Evolutionary conservation across 2,797 vertebrate species (phyloP).

Genomic region (Chelon labrosus): DNA sequence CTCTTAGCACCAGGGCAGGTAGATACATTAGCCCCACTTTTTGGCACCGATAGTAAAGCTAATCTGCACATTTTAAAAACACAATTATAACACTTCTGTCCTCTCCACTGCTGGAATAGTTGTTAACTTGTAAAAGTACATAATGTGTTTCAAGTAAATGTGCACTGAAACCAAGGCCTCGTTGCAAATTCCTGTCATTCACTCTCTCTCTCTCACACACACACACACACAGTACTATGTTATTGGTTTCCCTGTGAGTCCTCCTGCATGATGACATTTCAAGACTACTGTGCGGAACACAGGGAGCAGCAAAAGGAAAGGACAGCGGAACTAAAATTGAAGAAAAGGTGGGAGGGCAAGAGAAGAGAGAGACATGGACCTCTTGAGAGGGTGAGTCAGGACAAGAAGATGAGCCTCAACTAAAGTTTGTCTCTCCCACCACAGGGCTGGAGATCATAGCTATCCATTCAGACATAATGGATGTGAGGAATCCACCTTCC

Average conservation of each 20-base stretch:
- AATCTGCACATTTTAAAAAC: slow-evolving; percentile 29
- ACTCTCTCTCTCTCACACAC: neutral
- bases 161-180: slow-evolving; percentile 20
- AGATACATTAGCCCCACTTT: slow-evolving; percentile 11
- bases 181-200: slow-evolving; percentile 25
- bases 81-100: neutral
- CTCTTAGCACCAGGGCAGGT: slow-evolving; percentile 4
- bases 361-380: slow-evolving; percentile 35
- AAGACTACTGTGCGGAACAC: slow-evolving; percentile 62
- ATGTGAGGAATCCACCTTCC: slow-evolving; percentile 10
- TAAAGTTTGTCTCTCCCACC: slow-evolving; percentile 49
- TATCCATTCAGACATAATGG: slow-evolving; percentile 28
- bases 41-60: neutral
- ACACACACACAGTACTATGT: slow-evolving; percentile 23
- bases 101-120: slow-evolving; percentile 14
- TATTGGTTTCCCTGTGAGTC: slow-evolving; percentile 50
- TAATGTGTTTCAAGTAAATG: slow-evolving; percentile 15
- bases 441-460: slow-evolving; percentile 38
- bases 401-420: slow-evolving; percentile 35
- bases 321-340: slow-evolving; percentile 39
- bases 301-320: slow-evolving; percentile 45
- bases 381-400: slow-evolving; percentile 53
- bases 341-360: neutral
- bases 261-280: slow-evolving; percentile 77
- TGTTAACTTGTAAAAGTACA: slow-evolving; percentile 50